Conservation (phyloP, 2,113 vertebrate genomes). For the Oreochromis aureus region DNA sequence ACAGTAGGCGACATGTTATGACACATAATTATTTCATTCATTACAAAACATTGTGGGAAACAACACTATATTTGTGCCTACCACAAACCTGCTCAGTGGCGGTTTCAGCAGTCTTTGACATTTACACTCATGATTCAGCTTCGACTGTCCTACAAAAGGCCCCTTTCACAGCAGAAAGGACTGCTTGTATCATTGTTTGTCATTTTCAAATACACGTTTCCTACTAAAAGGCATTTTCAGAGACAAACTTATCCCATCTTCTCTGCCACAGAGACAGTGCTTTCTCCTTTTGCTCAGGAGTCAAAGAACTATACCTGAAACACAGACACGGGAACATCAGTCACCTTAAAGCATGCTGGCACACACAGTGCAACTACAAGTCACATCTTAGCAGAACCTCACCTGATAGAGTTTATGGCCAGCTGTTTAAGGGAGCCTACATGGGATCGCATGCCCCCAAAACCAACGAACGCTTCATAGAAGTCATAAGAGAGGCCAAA, state of each 20-base stretch:
- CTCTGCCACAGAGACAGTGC: conserved; percentile 71
- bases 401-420: conserved; percentile 85
- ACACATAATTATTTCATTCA: background rate
- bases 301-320: conserved; percentile 83
- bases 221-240: conserved; percentile 39
- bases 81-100: background rate
- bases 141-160: background rate
- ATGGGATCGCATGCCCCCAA: conserved; percentile 77
- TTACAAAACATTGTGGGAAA: background rate
- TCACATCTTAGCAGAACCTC: conserved; percentile 2
- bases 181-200: accelerated
- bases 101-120: background rate
- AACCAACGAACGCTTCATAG: conserved; percentile 86
- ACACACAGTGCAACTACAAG: accelerated
- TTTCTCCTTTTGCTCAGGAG: conserved; percentile 53
- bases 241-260: conserved; percentile 82
- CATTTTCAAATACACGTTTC: background rate
- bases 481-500: conserved; percentile 86
- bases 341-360: background rate
- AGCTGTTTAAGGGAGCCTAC: conserved; percentile 84
- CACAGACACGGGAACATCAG: background rate
- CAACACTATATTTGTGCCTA: background rate
- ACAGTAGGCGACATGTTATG: background rate
- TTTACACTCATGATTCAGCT: background rate
- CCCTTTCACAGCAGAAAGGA: background rate